phyloP scores from a whole-genome alignment of 2,888 invertebrate genomes.

The Rhingia campestris region DNA sequence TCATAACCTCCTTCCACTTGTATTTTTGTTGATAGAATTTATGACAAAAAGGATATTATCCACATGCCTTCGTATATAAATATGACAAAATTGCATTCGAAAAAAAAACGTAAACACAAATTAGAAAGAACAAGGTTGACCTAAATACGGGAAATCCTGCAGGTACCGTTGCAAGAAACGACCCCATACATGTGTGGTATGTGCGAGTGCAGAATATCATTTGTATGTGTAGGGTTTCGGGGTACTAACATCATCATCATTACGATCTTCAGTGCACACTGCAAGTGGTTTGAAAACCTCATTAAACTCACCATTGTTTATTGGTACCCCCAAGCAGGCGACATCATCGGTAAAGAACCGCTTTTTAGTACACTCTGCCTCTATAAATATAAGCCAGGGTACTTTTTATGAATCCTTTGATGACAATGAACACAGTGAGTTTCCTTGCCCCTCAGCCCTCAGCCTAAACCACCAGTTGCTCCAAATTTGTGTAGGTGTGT shows the following conservation, averaged over 20 bases:
- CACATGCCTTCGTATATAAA: slow-evolving; percentile 16
- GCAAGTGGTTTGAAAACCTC: slow-evolving; percentile 59
- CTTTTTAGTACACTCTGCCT: slow-evolving; percentile 43
- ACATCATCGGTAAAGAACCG: slow-evolving; percentile 43
- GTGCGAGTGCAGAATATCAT: neutral
- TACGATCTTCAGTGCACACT: slow-evolving; percentile 21
- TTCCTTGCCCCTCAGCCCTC: neutral
- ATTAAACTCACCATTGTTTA: slow-evolving; percentile 63
- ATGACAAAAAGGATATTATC: slow-evolving; percentile 27
- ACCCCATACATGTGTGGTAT: neutral
- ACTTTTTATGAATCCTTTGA: slow-evolving; percentile 67
- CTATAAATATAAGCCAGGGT: slow-evolving; percentile 45
- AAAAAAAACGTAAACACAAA: neutral
- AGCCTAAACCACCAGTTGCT: slow-evolving; percentile 68
- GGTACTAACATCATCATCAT: slow-evolving; percentile 17
- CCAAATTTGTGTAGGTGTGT: neutral
- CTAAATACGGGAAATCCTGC: slow-evolving; percentile 55
- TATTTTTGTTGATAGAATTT: slow-evolving; percentile 9
- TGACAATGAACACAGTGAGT: slow-evolving; percentile 58
- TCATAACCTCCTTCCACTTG: neutral
- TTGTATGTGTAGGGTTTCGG: neutral
- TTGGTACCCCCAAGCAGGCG: slow-evolving; percentile 48
- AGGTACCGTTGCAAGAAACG: slow-evolving; percentile 32
- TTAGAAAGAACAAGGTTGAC: slow-evolving; percentile 32
- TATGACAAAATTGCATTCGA: slow-evolving; percentile 20